These are phyloP conservation scores for Pristis pectinata DNA, from an alignment of 2,797 vertebrate species.

Conservation along the genomic window DNA sequence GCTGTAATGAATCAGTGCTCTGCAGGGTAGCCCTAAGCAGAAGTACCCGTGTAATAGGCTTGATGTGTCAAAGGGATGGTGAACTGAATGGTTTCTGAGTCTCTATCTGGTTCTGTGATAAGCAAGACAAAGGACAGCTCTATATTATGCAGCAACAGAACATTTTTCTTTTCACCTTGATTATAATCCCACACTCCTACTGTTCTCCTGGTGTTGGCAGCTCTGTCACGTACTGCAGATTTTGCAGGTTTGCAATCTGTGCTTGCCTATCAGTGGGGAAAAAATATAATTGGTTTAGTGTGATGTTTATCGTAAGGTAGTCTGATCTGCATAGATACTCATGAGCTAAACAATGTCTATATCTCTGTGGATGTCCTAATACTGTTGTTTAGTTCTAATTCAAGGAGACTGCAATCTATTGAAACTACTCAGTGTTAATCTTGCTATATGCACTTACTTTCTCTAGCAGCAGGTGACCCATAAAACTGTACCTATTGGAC, in stretches of 20 bases:
- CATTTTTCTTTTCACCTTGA: background rate
- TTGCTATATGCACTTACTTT: background rate
- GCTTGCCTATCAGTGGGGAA: background rate
- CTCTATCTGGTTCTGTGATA: background rate
- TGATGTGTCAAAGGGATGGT: background rate
- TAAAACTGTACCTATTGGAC: background rate
- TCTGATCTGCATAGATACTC: background rate
- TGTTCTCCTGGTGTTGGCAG: background rate
- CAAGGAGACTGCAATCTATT: too few relatives aligned
- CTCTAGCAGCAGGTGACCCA: background rate
- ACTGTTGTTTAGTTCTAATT: background rate
- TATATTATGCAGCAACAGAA: background rate
- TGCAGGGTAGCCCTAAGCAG: too few relatives aligned
- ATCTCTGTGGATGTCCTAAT: background rate
- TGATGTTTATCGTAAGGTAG: background rate
- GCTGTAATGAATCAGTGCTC: too few relatives aligned
- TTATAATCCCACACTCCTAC: too few relatives aligned
- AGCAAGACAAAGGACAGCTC: background rate
- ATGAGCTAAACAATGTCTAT: background rate
- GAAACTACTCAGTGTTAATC: background rate
- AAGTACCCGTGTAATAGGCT: background rate
- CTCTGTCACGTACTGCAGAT: background rate
- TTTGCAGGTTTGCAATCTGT: background rate
- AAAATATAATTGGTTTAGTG: background rate
- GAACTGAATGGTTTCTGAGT: background rate